Evolutionary conservation across 2,888 invertebrate genomes (phyloP).

Genomic region (Chrysodeixis includens): DNA sequence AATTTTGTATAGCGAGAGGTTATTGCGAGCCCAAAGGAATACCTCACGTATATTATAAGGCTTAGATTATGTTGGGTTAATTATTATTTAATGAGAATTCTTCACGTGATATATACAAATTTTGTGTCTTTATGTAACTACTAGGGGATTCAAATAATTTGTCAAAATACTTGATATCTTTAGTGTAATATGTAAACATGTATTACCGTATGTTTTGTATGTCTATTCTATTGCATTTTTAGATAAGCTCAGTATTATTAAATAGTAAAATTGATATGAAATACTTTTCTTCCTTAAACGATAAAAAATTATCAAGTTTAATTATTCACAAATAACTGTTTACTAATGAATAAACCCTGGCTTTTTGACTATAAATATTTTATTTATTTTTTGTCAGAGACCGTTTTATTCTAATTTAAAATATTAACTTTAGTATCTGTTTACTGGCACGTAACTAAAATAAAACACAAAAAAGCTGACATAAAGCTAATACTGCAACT

Average conservation of each 20-base stretch:
- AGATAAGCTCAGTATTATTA: too few species aligned
- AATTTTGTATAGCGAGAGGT: slow-evolving; percentile 3
- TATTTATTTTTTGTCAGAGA: background rate
- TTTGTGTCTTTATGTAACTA: background rate
- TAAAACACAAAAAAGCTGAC: background rate
- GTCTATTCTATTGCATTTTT: too few species aligned
- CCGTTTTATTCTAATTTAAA: background rate
- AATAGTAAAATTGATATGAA: too few species aligned
- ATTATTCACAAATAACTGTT: too few species aligned
- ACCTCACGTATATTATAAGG: background rate
- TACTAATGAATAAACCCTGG: too few species aligned
- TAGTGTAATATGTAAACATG: too few species aligned
- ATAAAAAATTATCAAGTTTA: too few species aligned
- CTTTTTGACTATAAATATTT: too few species aligned
- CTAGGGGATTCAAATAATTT: too few species aligned
- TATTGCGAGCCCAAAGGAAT: slow-evolving; percentile 1
- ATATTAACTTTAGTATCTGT: background rate
- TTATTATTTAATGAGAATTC: slow-evolving; percentile 2
- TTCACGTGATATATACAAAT: background rate
- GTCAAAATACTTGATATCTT: too few species aligned
- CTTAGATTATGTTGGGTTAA: background rate
- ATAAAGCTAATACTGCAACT: background rate
- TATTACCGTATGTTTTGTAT: too few species aligned
- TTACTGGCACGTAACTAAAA: background rate
- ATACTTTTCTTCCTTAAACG: too few species aligned